Percentiles rank a stretch among this genome's conserved stretches.
phyloP scores from a whole-genome alignment of 2,113 vertebrate genomes.

The Ginglymostoma cirratum region DNA sequence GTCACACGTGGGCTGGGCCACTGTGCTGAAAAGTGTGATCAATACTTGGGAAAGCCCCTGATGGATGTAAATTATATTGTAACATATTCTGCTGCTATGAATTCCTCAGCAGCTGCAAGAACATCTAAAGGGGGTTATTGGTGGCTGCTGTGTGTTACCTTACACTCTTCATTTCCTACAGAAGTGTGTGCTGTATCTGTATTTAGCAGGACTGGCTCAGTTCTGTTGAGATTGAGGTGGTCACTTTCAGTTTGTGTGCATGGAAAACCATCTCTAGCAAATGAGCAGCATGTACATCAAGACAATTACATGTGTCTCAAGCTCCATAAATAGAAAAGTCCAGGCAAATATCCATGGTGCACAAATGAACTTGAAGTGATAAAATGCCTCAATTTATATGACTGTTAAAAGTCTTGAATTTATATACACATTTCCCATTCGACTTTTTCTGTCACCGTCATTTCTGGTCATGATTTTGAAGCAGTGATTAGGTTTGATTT shows the following conservation, averaged over 20 bases:
- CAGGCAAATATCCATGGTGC: background rate
- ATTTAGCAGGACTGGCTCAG: background rate
- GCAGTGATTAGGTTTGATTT: no score
- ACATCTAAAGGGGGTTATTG: background rate
- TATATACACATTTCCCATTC: background rate
- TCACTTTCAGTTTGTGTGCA: background rate
- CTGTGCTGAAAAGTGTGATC: background rate
- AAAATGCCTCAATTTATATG: background rate
- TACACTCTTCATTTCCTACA: background rate
- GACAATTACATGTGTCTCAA: background rate
- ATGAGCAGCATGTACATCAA: background rate
- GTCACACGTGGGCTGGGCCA: background rate
- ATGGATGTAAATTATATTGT: background rate
- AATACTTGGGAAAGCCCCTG: background rate
- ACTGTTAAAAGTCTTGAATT: background rate
- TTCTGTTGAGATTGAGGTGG: background rate
- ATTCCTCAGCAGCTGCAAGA: background rate
- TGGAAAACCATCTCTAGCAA: background rate
- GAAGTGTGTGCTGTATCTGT: background rate
- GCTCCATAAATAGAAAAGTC: background rate
- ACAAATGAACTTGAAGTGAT: background rate
- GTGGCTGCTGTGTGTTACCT: background rate
- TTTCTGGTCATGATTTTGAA: background rate
- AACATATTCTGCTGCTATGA: background rate
- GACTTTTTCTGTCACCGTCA: no score